Evolutionary conservation across 92 coral and sea anemone species (phyloP), one percentile per base, ranked within the genome.

Genomic region (Porites cylindrica): DNA sequence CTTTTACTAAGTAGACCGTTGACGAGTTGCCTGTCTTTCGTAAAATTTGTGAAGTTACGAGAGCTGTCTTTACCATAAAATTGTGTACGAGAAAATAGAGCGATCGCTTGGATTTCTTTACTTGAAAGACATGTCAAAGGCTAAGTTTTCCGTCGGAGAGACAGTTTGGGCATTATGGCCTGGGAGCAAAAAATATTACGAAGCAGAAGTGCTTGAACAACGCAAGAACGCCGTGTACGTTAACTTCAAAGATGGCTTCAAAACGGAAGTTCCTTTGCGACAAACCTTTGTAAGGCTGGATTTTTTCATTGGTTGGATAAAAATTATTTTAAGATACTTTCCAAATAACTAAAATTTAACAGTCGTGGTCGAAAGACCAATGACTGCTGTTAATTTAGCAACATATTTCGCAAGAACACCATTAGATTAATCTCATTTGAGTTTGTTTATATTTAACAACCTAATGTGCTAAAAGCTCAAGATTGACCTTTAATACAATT

Each of bases 151-250:
- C 8, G 91, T 84, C 23, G 99, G 99, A 26, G 99, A 95, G 24
- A 88, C 89, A 60, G 96, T 97, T 50, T 90, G 89, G 90, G 99
- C 98, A 38, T 80, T 84, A 86, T 95, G 99, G 99, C 99, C 99
- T 1, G 98, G 98, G 29, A 95, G 99, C 82, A 23, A 70, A 12
- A 90, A 89, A 79, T 97, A 92, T 88, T 97, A 88, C 84, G 99
- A 97, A 82, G 99, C 99, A 1, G 78, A 71, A 2, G 85, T 94
- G 1, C 82, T 86, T 2, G 80, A 92, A 14, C 38, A 72, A 16
- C 62, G 74, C 54, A 88, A 91, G 81, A 86, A 43, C 60, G 21
- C 85, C 8, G 86, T 86, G 8, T n/a, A 50, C 20, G 88, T 93
- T 53, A 54, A 76, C 72, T 82, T 70, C 72, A 78, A 85, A 58